Evolutionary conservation across 2,797 vertebrate genomes (phyloP), one percentile per base, ranked within the genome.

Genomic region (Muraenolepis orangiensis): DNA sequence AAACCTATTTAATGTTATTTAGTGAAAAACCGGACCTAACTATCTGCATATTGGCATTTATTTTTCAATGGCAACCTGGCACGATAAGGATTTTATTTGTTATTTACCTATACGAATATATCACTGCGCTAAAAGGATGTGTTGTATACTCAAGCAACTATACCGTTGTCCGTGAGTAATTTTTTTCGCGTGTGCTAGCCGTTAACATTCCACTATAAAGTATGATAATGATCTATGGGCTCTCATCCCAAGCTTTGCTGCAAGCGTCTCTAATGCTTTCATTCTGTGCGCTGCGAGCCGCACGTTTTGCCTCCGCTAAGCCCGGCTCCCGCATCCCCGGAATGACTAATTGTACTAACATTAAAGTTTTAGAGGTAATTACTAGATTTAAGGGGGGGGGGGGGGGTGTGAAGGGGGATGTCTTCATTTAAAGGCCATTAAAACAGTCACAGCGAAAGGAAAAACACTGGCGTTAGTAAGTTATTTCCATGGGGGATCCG

Each of bases 401-500:
- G 51, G 20, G 46, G 14, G n/a, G 6, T 23, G 86, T 82, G 86
- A 87, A 72, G 74, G 73, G n/a, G n/a, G n/a, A n/a, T n/a, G n/a
- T n/a, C 89, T 90, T 89, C 84, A 91, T 93, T 90, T 90, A 89
- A 92, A 88, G 80, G 76, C 80, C 75, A 80, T 89, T 86, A 87
- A 85, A 83, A 78, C 6, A 68, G 82, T 85, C 83, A 83, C 81
- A 84, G 80, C 77, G 84, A n/a, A n/a, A 79, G 82, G 70, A 83
- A 87, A 87, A 91, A 90, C 88, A 91, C 86, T 88, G 87, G 84
- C 80, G 78, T 77, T 80, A 79, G n/a, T n/a, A 78, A 84, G 85
- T 88, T 81, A 93, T 93, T 93, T 93, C 92, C 90, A 89, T 74
- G 74, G 92, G 91, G 51, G 91, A 92, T 85, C 89, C 80, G 76